Base-by-base conservation (phyloP, 2,113 vertebrate species). In the Polyodon spathula region DNA sequence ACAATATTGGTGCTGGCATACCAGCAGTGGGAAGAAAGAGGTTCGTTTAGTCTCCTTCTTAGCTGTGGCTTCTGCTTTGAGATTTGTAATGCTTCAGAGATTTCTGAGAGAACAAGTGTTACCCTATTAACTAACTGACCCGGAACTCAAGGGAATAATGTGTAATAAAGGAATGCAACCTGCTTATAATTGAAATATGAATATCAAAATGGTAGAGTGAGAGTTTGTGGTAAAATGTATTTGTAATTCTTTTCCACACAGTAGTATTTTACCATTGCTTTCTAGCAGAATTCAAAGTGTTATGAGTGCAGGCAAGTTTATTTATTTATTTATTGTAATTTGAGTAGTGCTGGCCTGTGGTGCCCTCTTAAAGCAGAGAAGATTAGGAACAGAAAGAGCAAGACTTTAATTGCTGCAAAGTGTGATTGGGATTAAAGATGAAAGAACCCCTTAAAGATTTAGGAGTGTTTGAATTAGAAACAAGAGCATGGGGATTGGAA, bases 31-130 rank as follows among this genome's bases (percentile, higher is more conserved):
- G 37, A 54, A 43, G 37, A 42, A 1, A 16, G 6, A 5, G 37
- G 15, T 42, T 40, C 11, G 11, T 37, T 16, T 62, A 40, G 52
- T 6, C 8, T 12, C 11, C 17, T 56, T 56, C 14, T 62, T 62
- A 62, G 50, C 15, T 56, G 52, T 38, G 40, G 12, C 40, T 53
- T 37, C 61, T n/a, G 53, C 41, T 41, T 41, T n/a, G 40, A 48
- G 61, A 62, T 62, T 62, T 62, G 61, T 46, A 52, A 62, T 62
- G 61, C 61, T 62, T 56, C 53, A 62, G 40, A 37, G 40, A 37
- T 37, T 62, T 39, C 6, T 9, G 40, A 46, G 53, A 62, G 56
- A 62, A 62, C 52, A 62, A 43, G 51, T 12, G 12, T 8, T 42
- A 6, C 12, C 5, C 37, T 16, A 46, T 37, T 27, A 55, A 56